phyloP scores from a whole-genome alignment of 1,140 invertebrate genomes.

The Trichonephila clavipes region DNA sequence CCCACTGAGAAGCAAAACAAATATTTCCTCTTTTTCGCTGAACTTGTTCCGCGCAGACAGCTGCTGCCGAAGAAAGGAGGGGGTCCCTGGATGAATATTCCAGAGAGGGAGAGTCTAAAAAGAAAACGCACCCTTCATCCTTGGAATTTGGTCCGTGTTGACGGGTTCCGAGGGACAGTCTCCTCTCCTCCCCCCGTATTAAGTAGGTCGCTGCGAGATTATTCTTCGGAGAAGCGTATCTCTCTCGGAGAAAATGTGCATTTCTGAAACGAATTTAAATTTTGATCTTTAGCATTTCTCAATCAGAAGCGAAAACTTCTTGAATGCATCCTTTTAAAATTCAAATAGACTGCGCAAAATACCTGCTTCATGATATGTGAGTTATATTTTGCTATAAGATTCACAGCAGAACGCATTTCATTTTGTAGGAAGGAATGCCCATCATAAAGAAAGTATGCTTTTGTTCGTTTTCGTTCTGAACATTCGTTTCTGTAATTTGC shows the following conservation, averaged over 20 bases:
- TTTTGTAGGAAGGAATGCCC: too few relatives aligned
- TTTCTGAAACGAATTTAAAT: background rate
- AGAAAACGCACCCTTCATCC: background rate
- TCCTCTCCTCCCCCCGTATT: background rate
- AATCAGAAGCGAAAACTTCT: background rate
- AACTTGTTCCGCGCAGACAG: too few relatives aligned
- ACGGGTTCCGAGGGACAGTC: background rate
- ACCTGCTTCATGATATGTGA: too few relatives aligned
- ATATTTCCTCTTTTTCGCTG: too few relatives aligned
- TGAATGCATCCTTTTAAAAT: too few relatives aligned
- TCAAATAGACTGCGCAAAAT: too few relatives aligned
- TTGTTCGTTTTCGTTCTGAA: too few relatives aligned
- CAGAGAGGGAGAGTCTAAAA: background rate
- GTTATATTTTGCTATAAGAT: too few relatives aligned
- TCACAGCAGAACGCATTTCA: too few relatives aligned
- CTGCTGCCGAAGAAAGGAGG: background rate
- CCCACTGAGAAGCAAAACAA: too few relatives aligned
- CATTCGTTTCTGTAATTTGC: too few relatives aligned
- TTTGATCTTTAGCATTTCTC: background rate
- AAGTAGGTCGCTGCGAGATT: background rate
- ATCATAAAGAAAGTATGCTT: too few relatives aligned
- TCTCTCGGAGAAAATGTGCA: background rate
- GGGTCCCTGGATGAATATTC: background rate
- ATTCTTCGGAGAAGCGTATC: background rate
- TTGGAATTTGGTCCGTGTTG: background rate